A percentile compares a stretch with the other conserved stretches of the same genome.
These are phyloP conservation scores for Muscicapa adusta DNA, from an alignment of 2,113 vertebrate species.

Conservation along the genomic window DNA sequence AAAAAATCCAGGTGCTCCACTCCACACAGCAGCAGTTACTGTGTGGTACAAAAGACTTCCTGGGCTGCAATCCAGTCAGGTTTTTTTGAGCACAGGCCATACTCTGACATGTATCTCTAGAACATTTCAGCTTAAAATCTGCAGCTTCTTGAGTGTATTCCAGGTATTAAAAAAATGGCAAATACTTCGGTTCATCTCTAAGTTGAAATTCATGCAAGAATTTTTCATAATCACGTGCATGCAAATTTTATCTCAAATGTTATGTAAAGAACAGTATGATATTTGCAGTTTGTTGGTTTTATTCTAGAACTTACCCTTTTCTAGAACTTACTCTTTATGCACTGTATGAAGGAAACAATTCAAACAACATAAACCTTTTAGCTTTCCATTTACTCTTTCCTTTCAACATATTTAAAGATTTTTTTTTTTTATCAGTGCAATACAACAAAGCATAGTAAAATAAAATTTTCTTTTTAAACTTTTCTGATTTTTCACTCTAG, in stretches of 20 bases:
- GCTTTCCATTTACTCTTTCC: not conserved
- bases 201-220: not conserved
- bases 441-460: not conserved
- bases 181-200: not conserved
- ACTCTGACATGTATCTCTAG: not conserved
- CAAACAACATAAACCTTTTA: not conserved
- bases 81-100: not conserved
- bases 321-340: not conserved
- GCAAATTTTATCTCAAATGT: not conserved
- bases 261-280: not conserved
- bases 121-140: not conserved
- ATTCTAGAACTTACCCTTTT: not conserved
- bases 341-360: not conserved
- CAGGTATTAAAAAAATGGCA: not conserved
- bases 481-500: not conserved
- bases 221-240: not conserved
- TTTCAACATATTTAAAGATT: not conserved
- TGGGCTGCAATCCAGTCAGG: not conserved
- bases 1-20: not conserved
- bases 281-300: not conserved
- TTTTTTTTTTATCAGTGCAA: not conserved
- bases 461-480: not conserved
- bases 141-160: not conserved
- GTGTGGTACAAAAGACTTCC: not conserved
- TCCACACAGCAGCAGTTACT: not conserved